Evolutionary conservation across 2,797 vertebrate genomes (phyloP).

Genomic region (Sus cebifrons): DNA sequence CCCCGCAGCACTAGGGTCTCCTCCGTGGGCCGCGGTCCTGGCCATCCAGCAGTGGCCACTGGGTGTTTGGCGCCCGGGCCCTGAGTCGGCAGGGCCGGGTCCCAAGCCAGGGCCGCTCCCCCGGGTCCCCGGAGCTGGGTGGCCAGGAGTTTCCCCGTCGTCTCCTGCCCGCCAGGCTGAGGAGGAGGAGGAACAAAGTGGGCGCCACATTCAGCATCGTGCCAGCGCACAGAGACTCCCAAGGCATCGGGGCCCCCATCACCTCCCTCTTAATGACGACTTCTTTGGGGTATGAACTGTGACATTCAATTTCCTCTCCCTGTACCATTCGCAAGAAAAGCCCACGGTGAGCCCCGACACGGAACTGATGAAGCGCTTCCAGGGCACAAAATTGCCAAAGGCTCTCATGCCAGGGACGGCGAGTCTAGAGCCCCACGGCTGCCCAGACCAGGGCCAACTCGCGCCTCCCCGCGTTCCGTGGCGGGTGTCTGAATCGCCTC

Average conservation of each 20-base stretch:
- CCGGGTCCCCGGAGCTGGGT: neutral
- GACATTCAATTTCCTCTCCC: neutral
- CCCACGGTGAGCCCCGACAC: neutral
- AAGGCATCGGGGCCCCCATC: accelerated
- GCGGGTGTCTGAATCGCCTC: too few species aligned
- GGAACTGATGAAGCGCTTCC: neutral
- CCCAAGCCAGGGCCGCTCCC: neutral
- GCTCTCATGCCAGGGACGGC: accelerated
- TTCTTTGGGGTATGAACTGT: neutral
- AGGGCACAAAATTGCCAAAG: neutral
- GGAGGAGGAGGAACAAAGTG: neutral
- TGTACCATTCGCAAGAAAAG: neutral
- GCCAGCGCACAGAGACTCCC: neutral
- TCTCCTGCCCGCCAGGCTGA: neutral
- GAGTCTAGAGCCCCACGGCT: accelerated
- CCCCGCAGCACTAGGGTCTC: accelerated
- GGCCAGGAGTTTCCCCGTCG: neutral
- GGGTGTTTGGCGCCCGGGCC: accelerated
- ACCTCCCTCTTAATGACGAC: accelerated
- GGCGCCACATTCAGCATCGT: accelerated
- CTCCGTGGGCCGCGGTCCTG: neutral
- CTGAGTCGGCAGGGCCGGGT: neutral
- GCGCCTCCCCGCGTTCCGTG: neutral
- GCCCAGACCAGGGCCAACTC: accelerated
- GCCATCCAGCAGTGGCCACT: neutral